Percentiles rank a stretch among this genome's conserved stretches.
Evolutionary conservation across 2,888 invertebrate species (phyloP).

Genomic region (Apamea epomidion): DNA sequence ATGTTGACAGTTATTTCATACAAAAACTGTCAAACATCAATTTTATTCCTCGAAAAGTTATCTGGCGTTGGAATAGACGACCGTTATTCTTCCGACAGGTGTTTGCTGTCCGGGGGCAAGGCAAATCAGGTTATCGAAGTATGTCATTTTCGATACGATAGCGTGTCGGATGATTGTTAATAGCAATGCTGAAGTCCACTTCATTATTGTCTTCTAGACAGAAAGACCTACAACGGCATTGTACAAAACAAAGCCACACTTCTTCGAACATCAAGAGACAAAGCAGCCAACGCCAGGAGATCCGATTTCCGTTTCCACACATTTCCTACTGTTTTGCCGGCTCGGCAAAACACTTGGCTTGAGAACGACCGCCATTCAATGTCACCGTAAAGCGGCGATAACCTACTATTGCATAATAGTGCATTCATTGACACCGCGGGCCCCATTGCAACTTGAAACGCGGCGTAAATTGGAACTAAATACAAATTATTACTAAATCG

Average conservation of each 20-base stretch:
- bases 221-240: background rate
- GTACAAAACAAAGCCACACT: background rate
- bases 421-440: conserved; percentile 23
- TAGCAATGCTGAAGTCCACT: background rate
- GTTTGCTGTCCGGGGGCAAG: background rate
- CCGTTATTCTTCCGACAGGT: background rate
- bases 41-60: too few species aligned
- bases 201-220: background rate
- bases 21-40: too few species aligned
- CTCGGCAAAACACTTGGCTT: conserved; percentile 10
- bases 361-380: conserved; percentile 13
- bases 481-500: background rate
- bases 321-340: conserved; percentile 26
- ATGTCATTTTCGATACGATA: background rate
- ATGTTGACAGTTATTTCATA: too few species aligned
- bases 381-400: conserved; percentile 24
- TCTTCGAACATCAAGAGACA: conserved; percentile 3
- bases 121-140: background rate
- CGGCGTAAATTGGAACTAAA: background rate
- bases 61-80: background rate
- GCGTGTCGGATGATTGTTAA: background rate
- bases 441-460: background rate
- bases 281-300: background rate
- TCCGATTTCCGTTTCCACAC: conserved; percentile 26
- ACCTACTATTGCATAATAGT: conserved; percentile 18